Evolutionary conservation across 2,888 invertebrate species (phyloP), one percentile per base, ranked within the genome.

Genomic region (Ectemnius lituratus): DNA sequence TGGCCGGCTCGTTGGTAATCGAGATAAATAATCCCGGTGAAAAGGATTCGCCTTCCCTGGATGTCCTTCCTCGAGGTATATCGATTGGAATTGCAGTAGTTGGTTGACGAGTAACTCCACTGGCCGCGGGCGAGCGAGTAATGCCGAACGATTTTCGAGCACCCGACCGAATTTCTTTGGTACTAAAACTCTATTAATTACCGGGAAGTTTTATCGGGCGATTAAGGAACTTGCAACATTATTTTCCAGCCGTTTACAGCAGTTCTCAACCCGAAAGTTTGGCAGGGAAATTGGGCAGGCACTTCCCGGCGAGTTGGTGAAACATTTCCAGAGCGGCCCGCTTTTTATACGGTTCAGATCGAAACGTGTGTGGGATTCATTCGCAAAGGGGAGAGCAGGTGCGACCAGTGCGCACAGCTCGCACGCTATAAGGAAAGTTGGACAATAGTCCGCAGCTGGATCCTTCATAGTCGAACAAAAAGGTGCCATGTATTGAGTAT

Each of bases 71-170:
- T 37, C 37, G 37, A 6, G 37, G 37, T 11, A 11, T 37, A 37
- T 37, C 8, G 37, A 37, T 37, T 37, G 5, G 11, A 37, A 37
- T 37, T 8, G 37, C 0, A 37, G 57, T 47, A 66, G 61, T 79
- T 81, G 75, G 80, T 83, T 82, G 81, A 80, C 73, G 74, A 78
- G 78, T 76, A 80, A 64, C 59, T 71, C 61, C 66, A 64, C 62
- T 62, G 2, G 46, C 23, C 20, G 13, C 13, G 16, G 60, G 47
- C 11, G 52, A 28, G 56, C 20, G 37, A 37, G 8, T 37, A 37
- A 37, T 8, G 11, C 37, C 1, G 1, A 11, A 11, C 8, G 37
- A 37, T 37, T 37, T 37, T 37, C 37, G 37, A 37, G 37, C 59
- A 14, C 18, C 20, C 45, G 46, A 68, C 60, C 52, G 8, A 70